Conservation (phyloP, 2,888 invertebrate genomes). For the Chamaedrilus cognettii region DNA sequence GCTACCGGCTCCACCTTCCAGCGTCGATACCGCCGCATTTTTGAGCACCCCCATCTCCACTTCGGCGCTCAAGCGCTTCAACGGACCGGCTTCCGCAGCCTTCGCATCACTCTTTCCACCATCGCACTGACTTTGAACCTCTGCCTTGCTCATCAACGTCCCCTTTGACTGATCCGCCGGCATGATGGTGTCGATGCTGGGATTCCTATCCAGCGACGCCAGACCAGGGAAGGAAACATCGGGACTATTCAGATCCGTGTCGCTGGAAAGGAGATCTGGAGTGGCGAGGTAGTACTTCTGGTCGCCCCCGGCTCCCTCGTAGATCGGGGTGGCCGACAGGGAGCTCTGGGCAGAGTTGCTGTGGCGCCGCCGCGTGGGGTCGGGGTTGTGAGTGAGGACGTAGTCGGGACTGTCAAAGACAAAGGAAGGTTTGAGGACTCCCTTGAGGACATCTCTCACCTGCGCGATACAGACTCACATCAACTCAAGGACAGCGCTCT, state of each 20-base stretch:
- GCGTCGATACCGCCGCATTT: no score
- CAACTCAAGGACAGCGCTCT: no score
- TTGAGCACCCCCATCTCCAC: background rate
- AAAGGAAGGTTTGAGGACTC: constrained; percentile 49
- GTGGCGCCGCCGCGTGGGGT: background rate
- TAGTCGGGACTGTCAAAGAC: constrained; percentile 45
- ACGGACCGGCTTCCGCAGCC: background rate
- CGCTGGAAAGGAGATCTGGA: constrained; percentile 24
- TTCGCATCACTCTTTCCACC: background rate
- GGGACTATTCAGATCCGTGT: constrained; percentile 21
- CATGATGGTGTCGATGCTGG: constrained; percentile 14
- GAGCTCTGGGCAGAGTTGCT: constrained; percentile 18
- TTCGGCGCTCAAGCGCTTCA: no score
- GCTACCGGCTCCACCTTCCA: background rate
- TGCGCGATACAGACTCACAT: constrained; percentile 27
- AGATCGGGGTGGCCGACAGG: constrained; percentile 18
- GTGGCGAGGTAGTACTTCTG: constrained; percentile 22
- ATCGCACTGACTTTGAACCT: no score
- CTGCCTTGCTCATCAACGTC: no score
- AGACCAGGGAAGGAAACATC: background rate
- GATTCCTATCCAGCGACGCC: constrained; percentile 2
- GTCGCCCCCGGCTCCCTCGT: background rate
- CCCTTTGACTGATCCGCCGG: background rate
- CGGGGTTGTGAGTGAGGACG: background rate
- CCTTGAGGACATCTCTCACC: constrained; percentile 57